Evolutionary conservation across 2,888 invertebrate genomes (phyloP).

Genomic region (Cephalotes varians): DNA sequence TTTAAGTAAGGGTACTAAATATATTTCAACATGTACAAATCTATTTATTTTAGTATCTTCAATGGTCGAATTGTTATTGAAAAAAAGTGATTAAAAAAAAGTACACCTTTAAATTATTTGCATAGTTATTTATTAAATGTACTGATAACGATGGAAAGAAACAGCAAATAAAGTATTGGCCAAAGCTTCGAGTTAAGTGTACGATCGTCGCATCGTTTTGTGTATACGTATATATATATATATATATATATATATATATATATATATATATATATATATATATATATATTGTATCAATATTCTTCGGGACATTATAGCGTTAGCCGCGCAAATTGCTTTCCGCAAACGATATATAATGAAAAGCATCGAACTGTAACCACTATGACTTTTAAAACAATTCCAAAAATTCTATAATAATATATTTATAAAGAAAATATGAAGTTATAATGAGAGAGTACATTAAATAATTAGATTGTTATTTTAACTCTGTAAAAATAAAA

Average conservation of each 20-base stretch:
- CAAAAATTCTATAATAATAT: slow-evolving; percentile 8
- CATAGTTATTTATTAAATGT: background rate
- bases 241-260: too few species aligned
- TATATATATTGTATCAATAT: too few species aligned
- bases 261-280: too few species aligned
- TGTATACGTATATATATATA: too few species aligned
- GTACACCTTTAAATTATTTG: background rate
- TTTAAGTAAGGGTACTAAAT: too few species aligned
- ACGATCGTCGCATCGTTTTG: slow-evolving; percentile 1
- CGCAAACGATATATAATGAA: slow-evolving; percentile 35
- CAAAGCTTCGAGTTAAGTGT: slow-evolving; percentile 17
- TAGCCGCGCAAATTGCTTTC: slow-evolving; percentile 32
- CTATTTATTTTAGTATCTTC: background rate
- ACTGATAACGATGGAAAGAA: background rate
- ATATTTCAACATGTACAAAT: too few species aligned
- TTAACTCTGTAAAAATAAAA: background rate
- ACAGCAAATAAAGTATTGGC: slow-evolving; percentile 12
- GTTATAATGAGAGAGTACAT: background rate
- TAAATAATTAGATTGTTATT: slow-evolving; percentile 8
- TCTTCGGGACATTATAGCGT: slow-evolving; percentile 20
- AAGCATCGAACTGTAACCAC: slow-evolving; percentile 5
- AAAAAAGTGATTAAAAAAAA: too few species aligned
- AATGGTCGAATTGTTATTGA: background rate
- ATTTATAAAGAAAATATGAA: background rate
- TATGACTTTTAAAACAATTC: slow-evolving; percentile 15